Percentiles rank a stretch among this genome's conserved stretches.
Evolutionary conservation across 2,888 invertebrate genomes (phyloP).

Genomic region (Thymelicus lineola): DNA sequence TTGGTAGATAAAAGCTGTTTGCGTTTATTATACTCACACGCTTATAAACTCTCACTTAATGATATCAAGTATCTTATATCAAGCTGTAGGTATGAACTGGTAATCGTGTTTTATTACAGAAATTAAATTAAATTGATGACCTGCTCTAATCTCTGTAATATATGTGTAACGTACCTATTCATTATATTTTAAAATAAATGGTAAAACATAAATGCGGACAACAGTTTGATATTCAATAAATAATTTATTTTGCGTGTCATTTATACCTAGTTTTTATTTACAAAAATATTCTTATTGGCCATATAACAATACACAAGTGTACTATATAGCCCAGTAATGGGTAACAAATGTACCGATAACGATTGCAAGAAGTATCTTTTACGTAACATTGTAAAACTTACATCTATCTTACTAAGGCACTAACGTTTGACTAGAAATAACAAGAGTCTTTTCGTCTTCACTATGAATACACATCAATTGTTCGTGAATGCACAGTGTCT

Average conservation of each 20-base stretch:
- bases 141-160: too few relatives aligned
- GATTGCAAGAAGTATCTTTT: conserved; percentile 24
- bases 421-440: conserved; percentile 81
- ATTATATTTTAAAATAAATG: not conserved
- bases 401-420: conserved; percentile 65
- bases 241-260: conserved; percentile 60
- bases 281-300: conserved; percentile 44
- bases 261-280: conserved; percentile 28
- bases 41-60: too few relatives aligned
- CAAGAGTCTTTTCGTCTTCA: conserved; percentile 78
- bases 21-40: too few relatives aligned
- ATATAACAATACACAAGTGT: conserved; percentile 49
- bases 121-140: too few relatives aligned
- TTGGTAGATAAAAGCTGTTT: too few relatives aligned
- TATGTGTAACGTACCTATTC: too few relatives aligned
- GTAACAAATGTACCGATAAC: conserved; percentile 54
- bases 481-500: conserved; percentile 61
- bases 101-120: too few relatives aligned
- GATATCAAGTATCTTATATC: too few relatives aligned
- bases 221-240: conserved; percentile 64
- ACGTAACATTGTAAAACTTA: conserved; percentile 21
- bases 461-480: conserved; percentile 65
- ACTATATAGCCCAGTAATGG: conserved; percentile 59
- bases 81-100: too few relatives aligned
- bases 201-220: not conserved